Evolutionary conservation across 1,140 invertebrate genomes (phyloP), one percentile per base, ranked within the genome.

Genomic region (Thereuonema tuberculata): DNA sequence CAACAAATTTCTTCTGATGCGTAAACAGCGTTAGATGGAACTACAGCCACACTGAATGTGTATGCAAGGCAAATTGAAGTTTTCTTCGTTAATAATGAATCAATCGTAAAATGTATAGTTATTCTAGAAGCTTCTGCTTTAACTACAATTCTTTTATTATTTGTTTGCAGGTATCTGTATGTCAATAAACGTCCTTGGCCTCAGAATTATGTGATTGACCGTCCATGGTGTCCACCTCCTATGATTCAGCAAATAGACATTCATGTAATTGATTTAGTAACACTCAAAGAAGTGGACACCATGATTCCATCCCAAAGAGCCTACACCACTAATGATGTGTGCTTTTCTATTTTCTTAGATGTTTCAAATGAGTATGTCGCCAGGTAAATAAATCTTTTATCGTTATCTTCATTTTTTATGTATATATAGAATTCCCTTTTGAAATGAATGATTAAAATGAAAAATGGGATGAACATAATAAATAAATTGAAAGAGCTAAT

Each of bases 171-270:
- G 66, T 92, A 86, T 71, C 71, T 93, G 12, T 93, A 91, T 73
- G 88, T 92, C 0, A 92, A 92, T 69, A 85, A 84, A 65, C 78
- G 89, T 60, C 84, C 87, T 1, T 93, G 89, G 89, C 89, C 88
- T 1, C 76, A 82, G 65, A 82, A 82, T 57, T 90, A 86, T 68
- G 74, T 77, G 17, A 90, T 92, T 62, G 80, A 80, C 2, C 85
- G 89, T 77, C 84, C 86, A 0, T 72, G 89, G 15, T 80, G 84
- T 67, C 88, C 89, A 28, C 89, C 89, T 1, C 87, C 87, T 0
- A 89, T 92, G 65, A 87, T 89, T n/a, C 85, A 89, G 74, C 86
- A 92, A 76, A 91, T 92, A 58, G 89, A 93, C 69, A 87, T 92
- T 64, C 87, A 90, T 67, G 87, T 92, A 1, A 91, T 92, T 64